A percentile compares a stretch with the other conserved stretches of the same genome.
Conservation (phyloP, 2,113 vertebrate genomes). For the Perognathus longimembris region DNA sequence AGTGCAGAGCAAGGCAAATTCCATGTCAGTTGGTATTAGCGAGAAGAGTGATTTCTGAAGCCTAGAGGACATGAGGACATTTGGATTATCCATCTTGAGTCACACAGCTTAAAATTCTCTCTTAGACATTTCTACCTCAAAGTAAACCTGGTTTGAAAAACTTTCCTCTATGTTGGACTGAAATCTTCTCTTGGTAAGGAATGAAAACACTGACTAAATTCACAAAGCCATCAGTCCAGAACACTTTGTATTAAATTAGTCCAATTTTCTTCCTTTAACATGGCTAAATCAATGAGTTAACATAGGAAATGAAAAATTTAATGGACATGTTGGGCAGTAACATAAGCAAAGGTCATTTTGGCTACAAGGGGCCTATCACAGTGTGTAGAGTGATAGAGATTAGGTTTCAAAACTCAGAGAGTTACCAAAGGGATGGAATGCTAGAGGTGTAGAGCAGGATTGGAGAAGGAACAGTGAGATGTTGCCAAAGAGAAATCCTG, state of each 20-base stretch:
- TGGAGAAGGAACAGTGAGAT: background rate
- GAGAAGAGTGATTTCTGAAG: constrained; percentile 31
- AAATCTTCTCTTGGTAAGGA: background rate
- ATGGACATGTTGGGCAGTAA: background rate
- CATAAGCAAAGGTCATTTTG: background rate
- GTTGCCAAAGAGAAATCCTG: constrained; percentile 1
- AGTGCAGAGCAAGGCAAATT: background rate
- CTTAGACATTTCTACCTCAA: background rate
- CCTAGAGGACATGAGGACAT: background rate
- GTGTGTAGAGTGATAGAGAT: background rate
- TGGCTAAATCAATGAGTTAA: background rate
- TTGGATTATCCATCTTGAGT: background rate
- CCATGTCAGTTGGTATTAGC: background rate
- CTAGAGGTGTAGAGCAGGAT: background rate
- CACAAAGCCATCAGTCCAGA: background rate
- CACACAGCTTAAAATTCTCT: constrained; percentile 49
- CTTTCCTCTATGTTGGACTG: background rate
- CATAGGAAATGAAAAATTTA: background rate
- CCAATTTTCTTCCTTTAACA: constrained; percentile 23
- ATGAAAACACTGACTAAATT: background rate
- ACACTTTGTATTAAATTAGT: constrained; percentile 7
- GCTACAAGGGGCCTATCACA: background rate
- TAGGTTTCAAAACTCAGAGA: background rate
- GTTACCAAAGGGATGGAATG: background rate
- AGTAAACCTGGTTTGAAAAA: background rate